phyloP scores from a whole-genome alignment of 64 coral and sea anemone species.

The Porites australiensis region DNA sequence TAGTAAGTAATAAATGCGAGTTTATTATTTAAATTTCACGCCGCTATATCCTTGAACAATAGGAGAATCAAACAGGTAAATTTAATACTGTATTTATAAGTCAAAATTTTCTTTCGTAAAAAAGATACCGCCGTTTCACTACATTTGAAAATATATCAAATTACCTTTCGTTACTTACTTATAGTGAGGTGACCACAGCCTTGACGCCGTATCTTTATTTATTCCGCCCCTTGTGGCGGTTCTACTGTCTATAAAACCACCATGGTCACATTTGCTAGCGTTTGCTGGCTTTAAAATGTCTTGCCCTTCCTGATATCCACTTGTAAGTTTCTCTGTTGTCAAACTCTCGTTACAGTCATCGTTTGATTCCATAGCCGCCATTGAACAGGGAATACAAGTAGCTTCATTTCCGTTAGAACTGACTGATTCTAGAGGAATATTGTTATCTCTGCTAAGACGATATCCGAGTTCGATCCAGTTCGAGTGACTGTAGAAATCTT shows the following conservation, averaged over 20 bases:
- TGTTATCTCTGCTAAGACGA: not conserved
- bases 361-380: not conserved
- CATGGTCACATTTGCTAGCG: constrained; percentile 75
- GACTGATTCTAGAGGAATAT: not conserved
- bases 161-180: constrained; percentile 33
- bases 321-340: constrained; percentile 70
- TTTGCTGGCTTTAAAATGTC: constrained; percentile 69
- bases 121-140: not conserved
- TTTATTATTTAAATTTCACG: not conserved
- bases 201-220: constrained; percentile 70
- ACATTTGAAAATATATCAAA: not conserved
- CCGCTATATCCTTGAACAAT: not conserved
- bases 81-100: not conserved
- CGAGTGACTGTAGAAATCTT: constrained; percentile 88
- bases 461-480: constrained; percentile 79
- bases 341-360: constrained; percentile 67
- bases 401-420: constrained; percentile 48
- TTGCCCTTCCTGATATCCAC: constrained; percentile 71
- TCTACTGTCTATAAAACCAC: constrained; percentile 50
- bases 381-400: constrained; percentile 54
- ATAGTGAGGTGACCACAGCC: constrained; percentile 63
- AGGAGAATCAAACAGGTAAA: not conserved
- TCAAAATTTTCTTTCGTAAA: not conserved
- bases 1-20: not conserved
- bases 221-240: constrained; percentile 55